A percentile compares a stretch with the other conserved stretches of the same genome.
These are phyloP conservation scores for Ahaetulla prasina DNA, from an alignment of 2,113 vertebrate genomes.

Conservation along the genomic window DNA sequence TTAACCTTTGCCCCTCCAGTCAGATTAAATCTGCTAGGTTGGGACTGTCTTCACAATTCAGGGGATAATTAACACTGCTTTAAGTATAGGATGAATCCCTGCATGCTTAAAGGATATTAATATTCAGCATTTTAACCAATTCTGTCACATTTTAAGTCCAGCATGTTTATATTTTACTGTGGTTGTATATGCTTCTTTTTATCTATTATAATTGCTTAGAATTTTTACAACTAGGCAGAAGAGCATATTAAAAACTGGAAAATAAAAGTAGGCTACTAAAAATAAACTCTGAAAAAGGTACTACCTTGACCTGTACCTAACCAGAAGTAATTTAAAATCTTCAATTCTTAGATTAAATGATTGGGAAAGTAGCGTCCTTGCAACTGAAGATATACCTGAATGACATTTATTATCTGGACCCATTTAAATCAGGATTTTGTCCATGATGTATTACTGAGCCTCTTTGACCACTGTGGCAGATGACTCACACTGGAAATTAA, in stretches of 20 bases:
- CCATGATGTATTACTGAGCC: background rate
- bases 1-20: background rate
- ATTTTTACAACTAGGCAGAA: background rate
- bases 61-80: background rate
- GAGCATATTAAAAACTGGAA: background rate
- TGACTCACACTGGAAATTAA: background rate
- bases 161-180: background rate
- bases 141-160: background rate
- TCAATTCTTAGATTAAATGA: background rate
- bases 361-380: background rate
- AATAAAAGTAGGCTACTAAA: background rate
- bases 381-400: background rate
- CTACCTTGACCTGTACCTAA: background rate
- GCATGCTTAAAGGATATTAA: background rate
- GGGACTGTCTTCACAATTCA: background rate
- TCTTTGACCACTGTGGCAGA: background rate
- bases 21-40: background rate
- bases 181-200: background rate
- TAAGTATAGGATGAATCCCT: background rate
- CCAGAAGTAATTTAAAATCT: background rate
- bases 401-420: background rate
- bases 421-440: background rate
- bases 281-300: background rate
- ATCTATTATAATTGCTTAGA: background rate
- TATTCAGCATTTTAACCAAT: background rate